These are phyloP conservation scores for Aradophagus sp. DNA, from an alignment of 1,140 invertebrate genomes.

Conservation along the genomic window DNA sequence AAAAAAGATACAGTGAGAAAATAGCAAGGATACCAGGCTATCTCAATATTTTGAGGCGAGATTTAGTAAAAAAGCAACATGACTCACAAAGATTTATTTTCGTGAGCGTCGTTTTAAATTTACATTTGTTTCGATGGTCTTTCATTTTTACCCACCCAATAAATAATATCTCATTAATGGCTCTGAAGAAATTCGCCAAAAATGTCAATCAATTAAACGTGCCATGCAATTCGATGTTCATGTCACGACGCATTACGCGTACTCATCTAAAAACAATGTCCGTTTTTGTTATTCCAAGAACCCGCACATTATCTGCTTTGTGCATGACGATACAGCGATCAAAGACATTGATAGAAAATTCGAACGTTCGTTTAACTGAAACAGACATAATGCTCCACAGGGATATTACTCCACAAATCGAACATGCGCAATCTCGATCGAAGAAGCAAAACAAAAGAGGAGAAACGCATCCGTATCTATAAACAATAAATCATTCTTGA, in stretches of 20 bases:
- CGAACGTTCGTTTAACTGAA: no score
- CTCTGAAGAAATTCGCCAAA: constrained; percentile 3
- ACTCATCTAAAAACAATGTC: no score
- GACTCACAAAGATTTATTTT: constrained; percentile 34
- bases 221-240: no score
- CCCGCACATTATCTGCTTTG: no score
- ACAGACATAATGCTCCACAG: no score
- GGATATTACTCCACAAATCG: not conserved
- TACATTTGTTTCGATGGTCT: constrained; percentile 32
- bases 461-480: constrained; percentile 5
- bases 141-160: constrained; percentile 15
- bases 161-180: constrained; percentile 13
- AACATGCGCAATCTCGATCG: not conserved
- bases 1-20: not conserved
- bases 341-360: not conserved
- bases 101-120: constrained; percentile 21
- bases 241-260: no score
- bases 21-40: not conserved
- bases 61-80: constrained; percentile 24
- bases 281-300: no score
- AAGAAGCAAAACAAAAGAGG: not conserved
- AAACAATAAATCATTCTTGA: constrained; percentile 7
- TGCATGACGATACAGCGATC: no score
- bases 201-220: no score
- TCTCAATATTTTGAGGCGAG: constrained; percentile 17